Evolutionary conservation across 2,797 vertebrate species (phyloP).

Genomic region (Poeciliopsis turneri): DNA sequence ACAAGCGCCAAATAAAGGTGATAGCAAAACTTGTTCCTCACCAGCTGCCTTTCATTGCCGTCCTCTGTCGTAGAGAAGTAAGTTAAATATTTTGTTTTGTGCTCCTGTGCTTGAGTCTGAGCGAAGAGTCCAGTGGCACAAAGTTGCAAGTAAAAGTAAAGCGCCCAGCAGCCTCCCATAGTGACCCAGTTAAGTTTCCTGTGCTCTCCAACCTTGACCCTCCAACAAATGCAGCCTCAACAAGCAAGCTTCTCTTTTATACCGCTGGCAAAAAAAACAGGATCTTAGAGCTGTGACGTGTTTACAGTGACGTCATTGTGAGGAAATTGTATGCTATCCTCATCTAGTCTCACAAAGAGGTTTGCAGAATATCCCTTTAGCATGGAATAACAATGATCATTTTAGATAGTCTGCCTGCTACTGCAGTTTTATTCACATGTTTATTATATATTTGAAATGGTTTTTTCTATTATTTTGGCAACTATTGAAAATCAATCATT

Average conservation of each 20-base stretch:
- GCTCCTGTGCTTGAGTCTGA: slow-evolving; percentile 48
- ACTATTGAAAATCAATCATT: background rate
- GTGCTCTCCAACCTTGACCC: slow-evolving; percentile 39
- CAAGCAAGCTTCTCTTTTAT: slow-evolving; percentile 43
- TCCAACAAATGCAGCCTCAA: slow-evolving; percentile 22
- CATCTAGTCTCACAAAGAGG: background rate
- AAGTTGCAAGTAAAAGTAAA: slow-evolving; percentile 56
- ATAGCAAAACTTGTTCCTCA: slow-evolving; percentile 49
- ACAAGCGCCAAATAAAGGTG: background rate
- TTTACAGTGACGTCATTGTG: slow-evolving; percentile 26
- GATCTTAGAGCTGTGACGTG: slow-evolving; percentile 57
- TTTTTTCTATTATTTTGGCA: background rate
- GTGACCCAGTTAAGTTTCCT: slow-evolving; percentile 73
- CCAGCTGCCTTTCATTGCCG: slow-evolving; percentile 70
- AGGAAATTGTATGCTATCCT: background rate
- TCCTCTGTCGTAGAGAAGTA: slow-evolving; percentile 59
- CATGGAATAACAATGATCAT: background rate
- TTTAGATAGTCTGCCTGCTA: background rate
- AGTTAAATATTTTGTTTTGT: slow-evolving; percentile 55
- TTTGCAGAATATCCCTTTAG: background rate
- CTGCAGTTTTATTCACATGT: background rate
- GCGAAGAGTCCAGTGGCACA: slow-evolving; percentile 46
- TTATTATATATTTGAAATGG: background rate
- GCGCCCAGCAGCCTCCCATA: slow-evolving; percentile 57
- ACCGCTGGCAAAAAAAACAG: slow-evolving; percentile 53